phyloP scores from a whole-genome alignment of 2,113 vertebrate genomes.

The Erinaceus europaeus region DNA sequence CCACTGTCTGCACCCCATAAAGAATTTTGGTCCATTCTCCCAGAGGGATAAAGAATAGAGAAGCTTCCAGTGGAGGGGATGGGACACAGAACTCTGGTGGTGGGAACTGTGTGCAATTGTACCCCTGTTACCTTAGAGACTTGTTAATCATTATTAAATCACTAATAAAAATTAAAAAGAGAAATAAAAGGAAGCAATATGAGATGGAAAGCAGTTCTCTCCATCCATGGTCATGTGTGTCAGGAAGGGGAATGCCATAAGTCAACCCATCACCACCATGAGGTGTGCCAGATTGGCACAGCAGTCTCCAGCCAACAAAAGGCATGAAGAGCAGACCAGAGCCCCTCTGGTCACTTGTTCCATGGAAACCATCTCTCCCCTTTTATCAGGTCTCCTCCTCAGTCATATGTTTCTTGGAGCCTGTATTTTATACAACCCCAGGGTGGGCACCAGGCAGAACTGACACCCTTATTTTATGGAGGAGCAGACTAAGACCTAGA shows the following conservation, averaged over 20 bases:
- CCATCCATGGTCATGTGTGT: not conserved
- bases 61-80: too few relatives aligned
- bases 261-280: not conserved
- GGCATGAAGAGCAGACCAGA: not conserved
- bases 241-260: not conserved
- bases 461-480: not conserved
- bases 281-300: not conserved
- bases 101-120: too few relatives aligned
- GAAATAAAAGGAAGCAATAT: too few relatives aligned
- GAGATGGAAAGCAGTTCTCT: not conserved
- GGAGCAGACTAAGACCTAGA: not conserved
- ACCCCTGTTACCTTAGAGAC: too few relatives aligned
- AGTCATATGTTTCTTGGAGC: not conserved
- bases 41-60: too few relatives aligned
- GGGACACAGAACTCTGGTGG: too few relatives aligned
- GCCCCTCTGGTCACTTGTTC: not conserved
- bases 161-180: too few relatives aligned
- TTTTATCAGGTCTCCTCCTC: not conserved
- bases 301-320: not conserved
- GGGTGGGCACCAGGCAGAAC: not conserved
- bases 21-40: too few relatives aligned
- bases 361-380: not conserved
- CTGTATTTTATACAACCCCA: not conserved
- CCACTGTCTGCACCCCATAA: too few relatives aligned
- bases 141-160: too few relatives aligned